Conservation (phyloP, 2,888 invertebrate species). For the Spisula subtruncata region DNA sequence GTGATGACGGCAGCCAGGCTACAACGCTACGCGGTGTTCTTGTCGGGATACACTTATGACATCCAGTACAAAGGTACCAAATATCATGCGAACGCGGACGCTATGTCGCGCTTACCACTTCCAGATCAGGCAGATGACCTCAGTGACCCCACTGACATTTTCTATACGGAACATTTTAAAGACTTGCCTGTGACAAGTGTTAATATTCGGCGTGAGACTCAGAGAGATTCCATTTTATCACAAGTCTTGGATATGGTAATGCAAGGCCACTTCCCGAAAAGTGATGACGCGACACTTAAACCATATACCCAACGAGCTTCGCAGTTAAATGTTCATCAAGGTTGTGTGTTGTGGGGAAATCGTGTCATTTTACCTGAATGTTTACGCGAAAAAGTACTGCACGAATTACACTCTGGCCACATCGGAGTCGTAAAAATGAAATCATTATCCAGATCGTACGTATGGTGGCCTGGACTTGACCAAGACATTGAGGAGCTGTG, state of each 20-base stretch:
- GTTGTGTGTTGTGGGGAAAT: constrained; percentile 61
- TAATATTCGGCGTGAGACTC: constrained; percentile 56
- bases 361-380: constrained; percentile 68
- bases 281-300: no score
- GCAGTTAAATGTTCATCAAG: no score
- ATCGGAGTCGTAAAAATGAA: neutral
- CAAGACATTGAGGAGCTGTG: constrained; percentile 74
- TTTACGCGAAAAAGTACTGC: constrained; percentile 51
- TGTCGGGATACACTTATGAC: constrained; percentile 84
- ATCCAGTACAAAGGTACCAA: constrained; percentile 81
- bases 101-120: constrained; percentile 78
- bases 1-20: constrained; percentile 79
- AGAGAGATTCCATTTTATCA: constrained; percentile 53
- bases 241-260: constrained; percentile 42
- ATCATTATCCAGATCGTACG: constrained; percentile 25
- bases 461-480: constrained; percentile 80
- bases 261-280: no score
- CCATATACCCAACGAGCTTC: constrained; percentile 46
- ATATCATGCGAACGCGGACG: constrained; percentile 83
- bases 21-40: constrained; percentile 77
- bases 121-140: neutral
- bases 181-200: constrained; percentile 58
- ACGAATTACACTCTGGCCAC: constrained; percentile 69
- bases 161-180: constrained; percentile 52
- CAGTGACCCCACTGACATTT: constrained; percentile 29